These are phyloP conservation scores for Hemistola chrysoprasaria DNA, from an alignment of 2,888 invertebrate species.

Conservation along the genomic window DNA sequence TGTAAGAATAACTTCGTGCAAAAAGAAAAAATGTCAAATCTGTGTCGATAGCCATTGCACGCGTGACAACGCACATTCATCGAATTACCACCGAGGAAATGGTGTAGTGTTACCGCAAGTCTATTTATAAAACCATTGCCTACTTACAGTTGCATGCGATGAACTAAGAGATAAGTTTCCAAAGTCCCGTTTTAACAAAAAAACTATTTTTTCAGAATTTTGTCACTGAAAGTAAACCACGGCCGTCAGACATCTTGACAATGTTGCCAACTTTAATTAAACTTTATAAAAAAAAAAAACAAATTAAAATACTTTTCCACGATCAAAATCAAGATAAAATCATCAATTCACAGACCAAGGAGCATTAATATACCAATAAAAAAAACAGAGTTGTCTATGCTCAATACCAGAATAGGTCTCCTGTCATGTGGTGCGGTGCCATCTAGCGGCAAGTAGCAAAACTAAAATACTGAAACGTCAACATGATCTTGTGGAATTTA, in stretches of 20 bases:
- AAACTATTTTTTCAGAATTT: slow-evolving; percentile 51
- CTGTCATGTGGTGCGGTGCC: slow-evolving; percentile 25
- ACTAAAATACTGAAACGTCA: slow-evolving; percentile 78
- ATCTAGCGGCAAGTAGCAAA: slow-evolving; percentile 46
- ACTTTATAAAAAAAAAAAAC: slow-evolving; percentile 31
- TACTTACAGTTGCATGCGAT: slow-evolving; percentile 73
- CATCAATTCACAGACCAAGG: too few species aligned
- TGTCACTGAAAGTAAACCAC: slow-evolving; percentile 70
- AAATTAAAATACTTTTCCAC: slow-evolving; percentile 11
- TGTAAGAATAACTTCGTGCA: slow-evolving; percentile 77
- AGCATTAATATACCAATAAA: too few species aligned
- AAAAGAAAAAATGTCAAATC: slow-evolving; percentile 80
- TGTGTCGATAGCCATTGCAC: slow-evolving; percentile 79
- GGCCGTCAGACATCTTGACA: slow-evolving; percentile 72
- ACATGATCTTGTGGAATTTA: slow-evolving; percentile 66
- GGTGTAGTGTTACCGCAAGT: slow-evolving; percentile 29
- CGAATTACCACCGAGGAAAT: slow-evolving; percentile 31
- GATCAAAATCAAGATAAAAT: slow-evolving; percentile 2
- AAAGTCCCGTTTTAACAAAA: slow-evolving; percentile 45
- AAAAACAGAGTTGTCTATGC: too few species aligned
- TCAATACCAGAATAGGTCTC: slow-evolving; percentile 6
- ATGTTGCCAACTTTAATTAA: slow-evolving; percentile 55
- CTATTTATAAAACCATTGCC: slow-evolving; percentile 37
- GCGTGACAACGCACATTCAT: slow-evolving; percentile 80
- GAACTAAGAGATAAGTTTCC: slow-evolving; percentile 41